phyloP scores from a whole-genome alignment of 2,797 vertebrate genomes.

The Hylomyscus alleni region DNA sequence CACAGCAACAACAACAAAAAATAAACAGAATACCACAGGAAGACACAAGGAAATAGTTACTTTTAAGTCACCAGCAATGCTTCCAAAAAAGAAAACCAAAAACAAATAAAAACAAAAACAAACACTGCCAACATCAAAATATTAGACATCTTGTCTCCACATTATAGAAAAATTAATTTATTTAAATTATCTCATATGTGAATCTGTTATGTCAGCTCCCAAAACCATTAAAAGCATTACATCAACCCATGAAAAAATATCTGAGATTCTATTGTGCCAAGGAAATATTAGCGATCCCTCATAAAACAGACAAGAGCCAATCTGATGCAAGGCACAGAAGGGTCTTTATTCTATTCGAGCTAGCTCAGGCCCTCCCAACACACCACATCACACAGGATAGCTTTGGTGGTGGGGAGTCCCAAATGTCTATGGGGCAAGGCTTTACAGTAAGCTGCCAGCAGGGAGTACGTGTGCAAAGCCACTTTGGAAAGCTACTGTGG shows the following conservation, averaged over 20 bases:
- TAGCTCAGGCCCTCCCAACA: too few species aligned
- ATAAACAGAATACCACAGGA: background rate
- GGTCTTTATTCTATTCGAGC: too few species aligned
- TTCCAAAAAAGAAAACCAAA: background rate
- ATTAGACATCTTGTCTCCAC: background rate
- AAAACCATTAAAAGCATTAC: background rate
- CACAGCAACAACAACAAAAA: background rate
- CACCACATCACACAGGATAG: too few species aligned
- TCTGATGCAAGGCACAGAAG: too few species aligned
- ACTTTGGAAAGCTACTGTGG: too few species aligned
- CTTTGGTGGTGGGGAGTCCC: too few species aligned
- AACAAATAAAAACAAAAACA: fast-evolving
- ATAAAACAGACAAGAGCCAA: too few species aligned
- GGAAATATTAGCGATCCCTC: too few species aligned
- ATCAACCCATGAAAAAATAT: background rate
- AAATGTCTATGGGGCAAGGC: too few species aligned
- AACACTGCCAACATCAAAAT: background rate
- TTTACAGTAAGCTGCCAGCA: too few species aligned
- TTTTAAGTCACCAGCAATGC: background rate
- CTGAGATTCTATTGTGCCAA: background rate
- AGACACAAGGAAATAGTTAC: background rate
- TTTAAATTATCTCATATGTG: background rate
- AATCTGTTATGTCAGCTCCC: background rate
- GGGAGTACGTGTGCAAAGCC: too few species aligned
- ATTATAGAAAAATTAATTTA: background rate